phyloP scores from a whole-genome alignment of 2,888 invertebrate genomes.

The Habrosyne pyritoides region DNA sequence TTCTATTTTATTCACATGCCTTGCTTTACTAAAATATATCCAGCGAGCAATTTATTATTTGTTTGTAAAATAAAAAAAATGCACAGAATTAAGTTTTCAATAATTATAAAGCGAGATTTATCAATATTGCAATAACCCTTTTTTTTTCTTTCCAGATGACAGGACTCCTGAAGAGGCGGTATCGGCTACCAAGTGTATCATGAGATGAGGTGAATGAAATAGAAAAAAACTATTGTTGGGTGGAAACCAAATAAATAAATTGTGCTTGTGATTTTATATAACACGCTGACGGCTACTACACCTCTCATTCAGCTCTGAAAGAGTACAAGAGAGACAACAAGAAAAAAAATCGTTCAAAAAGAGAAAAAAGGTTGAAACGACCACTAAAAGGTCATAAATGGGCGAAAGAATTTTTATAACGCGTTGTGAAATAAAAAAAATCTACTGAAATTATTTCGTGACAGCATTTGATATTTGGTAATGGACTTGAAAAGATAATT shows the following conservation, averaged over 20 bases:
- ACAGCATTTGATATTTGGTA: constrained; percentile 51
- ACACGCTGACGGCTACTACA: constrained; percentile 41
- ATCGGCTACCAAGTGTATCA: constrained; percentile 73
- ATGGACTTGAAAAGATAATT: not conserved
- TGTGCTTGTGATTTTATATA: constrained; percentile 66
- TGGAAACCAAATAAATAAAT: constrained; percentile 27
- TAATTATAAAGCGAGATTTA: too few species aligned
- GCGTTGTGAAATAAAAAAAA: constrained; percentile 75
- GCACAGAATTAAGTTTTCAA: not conserved
- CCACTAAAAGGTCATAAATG: constrained; percentile 48
- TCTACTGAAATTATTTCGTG: constrained; percentile 59
- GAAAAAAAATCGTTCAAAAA: constrained; percentile 21
- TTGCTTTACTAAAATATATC: not conserved
- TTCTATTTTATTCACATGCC: not conserved
- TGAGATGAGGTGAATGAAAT: constrained; percentile 62
- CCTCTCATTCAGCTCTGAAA: constrained; percentile 45
- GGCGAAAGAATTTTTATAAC: constrained; percentile 75
- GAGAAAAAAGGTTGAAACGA: constrained; percentile 39
- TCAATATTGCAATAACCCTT: constrained; percentile 6
- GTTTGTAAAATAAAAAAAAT: not conserved
- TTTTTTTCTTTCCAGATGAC: constrained; percentile 72
- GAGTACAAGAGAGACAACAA: constrained; percentile 42
- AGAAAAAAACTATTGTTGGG: constrained; percentile 46
- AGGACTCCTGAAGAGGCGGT: constrained; percentile 72
- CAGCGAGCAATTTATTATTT: not conserved